A percentile compares a stretch with the other conserved stretches of the same genome.
phyloP scores from a whole-genome alignment of 2,888 invertebrate species.

The Campoplex nolae region DNA sequence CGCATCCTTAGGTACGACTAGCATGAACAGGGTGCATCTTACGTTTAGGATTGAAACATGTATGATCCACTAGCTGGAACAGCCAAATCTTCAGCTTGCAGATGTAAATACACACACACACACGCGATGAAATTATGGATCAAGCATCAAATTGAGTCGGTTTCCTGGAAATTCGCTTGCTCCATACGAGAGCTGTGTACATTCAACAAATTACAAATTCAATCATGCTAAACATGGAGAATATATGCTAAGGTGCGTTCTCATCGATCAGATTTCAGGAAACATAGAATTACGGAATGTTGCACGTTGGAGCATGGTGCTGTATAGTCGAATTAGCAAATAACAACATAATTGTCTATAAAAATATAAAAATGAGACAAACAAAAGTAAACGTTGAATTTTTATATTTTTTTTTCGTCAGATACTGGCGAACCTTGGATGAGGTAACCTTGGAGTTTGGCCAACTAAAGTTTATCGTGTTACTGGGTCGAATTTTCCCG shows the following conservation, averaged over 20 bases:
- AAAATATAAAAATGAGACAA: not conserved
- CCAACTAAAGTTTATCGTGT: not conserved
- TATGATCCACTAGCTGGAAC: no score
- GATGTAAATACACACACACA: no score
- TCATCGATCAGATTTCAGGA: not conserved
- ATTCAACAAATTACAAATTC: no score
- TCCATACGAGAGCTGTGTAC: no score
- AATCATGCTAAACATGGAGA: not conserved
- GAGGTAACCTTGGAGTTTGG: conserved; percentile 5
- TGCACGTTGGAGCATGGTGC: not conserved
- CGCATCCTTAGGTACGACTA: no score
- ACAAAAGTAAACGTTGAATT: not conserved
- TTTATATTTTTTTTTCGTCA: not conserved
- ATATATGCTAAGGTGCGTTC: not conserved
- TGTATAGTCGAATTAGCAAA: not conserved
- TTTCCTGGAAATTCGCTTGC: no score
- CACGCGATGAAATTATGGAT: no score
- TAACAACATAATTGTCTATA: not conserved
- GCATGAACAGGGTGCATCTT: no score
- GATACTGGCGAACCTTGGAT: not conserved
- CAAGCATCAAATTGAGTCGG: no score
- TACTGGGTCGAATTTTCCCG: not conserved
- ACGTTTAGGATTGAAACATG: no score
- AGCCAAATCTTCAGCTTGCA: no score
- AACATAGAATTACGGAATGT: not conserved